Percentiles rank a stretch among this genome's conserved stretches.
Evolutionary conservation across 2,113 vertebrate genomes (phyloP).

Genomic region (Anguilla rostrata): DNA sequence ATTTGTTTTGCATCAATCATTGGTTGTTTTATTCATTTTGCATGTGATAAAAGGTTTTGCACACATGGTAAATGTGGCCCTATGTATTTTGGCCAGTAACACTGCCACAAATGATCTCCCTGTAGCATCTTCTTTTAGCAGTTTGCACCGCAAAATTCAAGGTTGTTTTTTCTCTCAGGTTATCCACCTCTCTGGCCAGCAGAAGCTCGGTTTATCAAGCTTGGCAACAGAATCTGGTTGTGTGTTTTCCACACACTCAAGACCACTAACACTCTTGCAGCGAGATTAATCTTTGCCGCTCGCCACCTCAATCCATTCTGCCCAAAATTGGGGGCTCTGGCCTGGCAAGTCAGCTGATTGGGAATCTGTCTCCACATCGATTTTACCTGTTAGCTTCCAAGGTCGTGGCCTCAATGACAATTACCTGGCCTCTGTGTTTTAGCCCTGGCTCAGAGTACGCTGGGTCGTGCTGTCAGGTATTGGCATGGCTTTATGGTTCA

Average conservation of each 20-base stretch:
- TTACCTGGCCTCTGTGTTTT: neutral
- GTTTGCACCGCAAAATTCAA: neutral
- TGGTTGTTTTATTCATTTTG: too few species aligned
- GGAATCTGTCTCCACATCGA: neutral
- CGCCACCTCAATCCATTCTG: neutral
- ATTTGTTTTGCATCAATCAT: too few species aligned
- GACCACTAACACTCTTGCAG: too few species aligned
- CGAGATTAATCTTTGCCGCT: neutral
- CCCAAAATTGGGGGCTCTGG: neutral
- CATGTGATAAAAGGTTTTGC: too few species aligned
- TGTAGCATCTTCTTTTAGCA: neutral
- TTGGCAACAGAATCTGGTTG: neutral
- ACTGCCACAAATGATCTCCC: neutral
- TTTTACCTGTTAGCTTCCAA: neutral
- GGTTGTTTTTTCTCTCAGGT: neutral
- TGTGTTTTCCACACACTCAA: neutral
- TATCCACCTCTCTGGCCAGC: neutral
- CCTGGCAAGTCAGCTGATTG: neutral
- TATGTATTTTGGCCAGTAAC: neutral
- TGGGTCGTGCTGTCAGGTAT: neutral
- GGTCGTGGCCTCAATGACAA: neutral
- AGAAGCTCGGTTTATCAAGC: neutral
- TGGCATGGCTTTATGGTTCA: neutral
- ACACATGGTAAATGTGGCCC: too few species aligned
- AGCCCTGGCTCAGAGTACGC: neutral